These are phyloP conservation scores for Sparidentex hasta DNA, from an alignment of 2,797 vertebrate species.

Conservation along the genomic window DNA sequence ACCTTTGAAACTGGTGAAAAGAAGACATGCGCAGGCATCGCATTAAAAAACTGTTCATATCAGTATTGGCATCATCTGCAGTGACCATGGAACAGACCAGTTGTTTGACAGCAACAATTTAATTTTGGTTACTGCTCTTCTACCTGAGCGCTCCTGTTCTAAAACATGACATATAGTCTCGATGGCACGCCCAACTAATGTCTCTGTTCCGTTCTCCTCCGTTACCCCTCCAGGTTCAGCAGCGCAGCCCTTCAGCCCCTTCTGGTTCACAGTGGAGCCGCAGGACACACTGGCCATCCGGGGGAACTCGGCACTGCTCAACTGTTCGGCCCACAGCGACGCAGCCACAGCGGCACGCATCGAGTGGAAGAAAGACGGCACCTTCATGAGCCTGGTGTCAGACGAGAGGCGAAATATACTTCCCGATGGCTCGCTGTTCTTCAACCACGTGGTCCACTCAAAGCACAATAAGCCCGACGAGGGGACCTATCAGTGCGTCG, in stretches of 20 bases:
- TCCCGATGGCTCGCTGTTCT: slow-evolving; percentile 92
- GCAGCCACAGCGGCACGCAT: slow-evolving; percentile 74
- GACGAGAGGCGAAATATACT: slow-evolving; percentile 94
- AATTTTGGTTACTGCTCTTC: background rate
- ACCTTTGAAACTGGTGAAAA: background rate
- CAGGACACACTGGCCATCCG: slow-evolving; percentile 89
- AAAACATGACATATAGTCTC: background rate
- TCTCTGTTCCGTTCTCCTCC: background rate
- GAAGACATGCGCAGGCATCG: background rate
- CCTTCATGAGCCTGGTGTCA: slow-evolving; percentile 92
- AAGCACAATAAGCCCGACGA: slow-evolving; percentile 99
- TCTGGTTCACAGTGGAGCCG: slow-evolving; percentile 95
- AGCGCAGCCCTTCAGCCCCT: slow-evolving; percentile 91
- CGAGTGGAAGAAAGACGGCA: slow-evolving; percentile 98
- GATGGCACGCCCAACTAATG: background rate
- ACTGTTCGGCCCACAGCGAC: slow-evolving; percentile 93
- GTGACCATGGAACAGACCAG: background rate
- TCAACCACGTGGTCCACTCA: slow-evolving; percentile 92
- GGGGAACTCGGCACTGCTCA: slow-evolving; percentile 89
- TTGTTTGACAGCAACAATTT: slow-evolving; percentile 9
- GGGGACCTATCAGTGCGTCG: slow-evolving; percentile 96
- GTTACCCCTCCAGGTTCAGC: slow-evolving; percentile 82
- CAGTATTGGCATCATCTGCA: background rate
- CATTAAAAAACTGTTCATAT: background rate
- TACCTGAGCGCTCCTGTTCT: too few relatives aligned